These are phyloP conservation scores for Chaenocephalus aceratus DNA, from an alignment of 2,113 vertebrate species.

Conservation along the genomic window DNA sequence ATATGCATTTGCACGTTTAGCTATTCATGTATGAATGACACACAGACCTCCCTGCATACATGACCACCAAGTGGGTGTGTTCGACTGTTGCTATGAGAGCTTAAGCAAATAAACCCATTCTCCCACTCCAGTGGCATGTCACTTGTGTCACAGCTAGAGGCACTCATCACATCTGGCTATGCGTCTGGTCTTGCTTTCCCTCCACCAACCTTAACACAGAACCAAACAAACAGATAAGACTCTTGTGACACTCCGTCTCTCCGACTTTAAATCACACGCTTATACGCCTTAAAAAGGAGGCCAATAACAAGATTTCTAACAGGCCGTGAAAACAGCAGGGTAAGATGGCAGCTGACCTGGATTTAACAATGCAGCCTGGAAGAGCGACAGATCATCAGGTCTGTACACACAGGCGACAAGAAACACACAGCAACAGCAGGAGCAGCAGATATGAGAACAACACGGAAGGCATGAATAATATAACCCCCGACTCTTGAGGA, in stretches of 20 bases:
- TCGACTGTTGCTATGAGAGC: constrained; percentile 25
- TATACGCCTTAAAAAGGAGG: constrained; percentile 32
- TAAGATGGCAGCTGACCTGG: constrained; percentile 64
- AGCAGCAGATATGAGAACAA: constrained; percentile 51
- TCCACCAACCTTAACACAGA: constrained; percentile 25
- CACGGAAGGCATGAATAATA: constrained; percentile 66
- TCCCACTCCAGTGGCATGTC: constrained; percentile 44
- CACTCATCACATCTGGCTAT: constrained; percentile 70
- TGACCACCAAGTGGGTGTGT: background rate
- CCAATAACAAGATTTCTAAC: constrained; percentile 67
- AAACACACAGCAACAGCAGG: constrained; percentile 53
- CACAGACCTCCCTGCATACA: background rate
- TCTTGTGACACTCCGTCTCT: constrained; percentile 27
- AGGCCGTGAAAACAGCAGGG: constrained; percentile 52
- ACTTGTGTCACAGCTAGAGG: constrained; percentile 63
- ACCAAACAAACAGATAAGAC: constrained; percentile 75
- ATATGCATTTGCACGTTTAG: background rate
- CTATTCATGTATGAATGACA: background rate
- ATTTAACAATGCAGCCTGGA: constrained; percentile 65
- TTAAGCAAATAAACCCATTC: constrained; percentile 40
- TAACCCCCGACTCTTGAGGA: constrained; percentile 45
- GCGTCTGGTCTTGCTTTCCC: constrained; percentile 36
- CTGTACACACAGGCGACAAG: constrained; percentile 56
- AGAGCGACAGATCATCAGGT: constrained; percentile 61
- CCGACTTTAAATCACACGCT: constrained; percentile 51